Evolutionary conservation across 53 echinoderm and acorn worm species (phyloP), one percentile per base, ranked within the genome.

Genomic region (Pentamera pediparva): DNA sequence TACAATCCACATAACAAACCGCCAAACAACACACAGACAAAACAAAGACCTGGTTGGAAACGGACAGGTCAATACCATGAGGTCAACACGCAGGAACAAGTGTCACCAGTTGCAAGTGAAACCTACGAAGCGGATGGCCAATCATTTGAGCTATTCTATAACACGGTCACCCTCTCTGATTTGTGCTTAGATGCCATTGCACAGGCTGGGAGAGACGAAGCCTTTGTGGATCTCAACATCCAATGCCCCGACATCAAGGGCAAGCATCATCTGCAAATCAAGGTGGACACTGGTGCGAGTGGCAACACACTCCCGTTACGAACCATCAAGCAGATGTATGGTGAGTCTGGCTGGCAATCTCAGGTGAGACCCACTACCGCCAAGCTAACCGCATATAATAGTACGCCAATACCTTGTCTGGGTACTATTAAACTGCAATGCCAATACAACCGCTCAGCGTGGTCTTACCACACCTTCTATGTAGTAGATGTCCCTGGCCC

Each of bases 401-500:
- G 56, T 8, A 77, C 86, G 15, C 19, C 11, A 1, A 77, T 82
- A 4, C 69, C 51, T 18, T 81, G 86, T 50, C 25, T 70, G 47
- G 82, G 82, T 32, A 6, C 40, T 0, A 61, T 86, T n/a, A 43
- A 35, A 31, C 29, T 87, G n/a, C 26, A 17, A 20, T 87, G 83
- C 58, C 58, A 47, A 37, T 83, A 78, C 32, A 27, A 35, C 5
- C 32, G 65, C 6, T 69, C 69, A 13, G 35, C 56, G 29, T 82
- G 86, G 85, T 25, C 34, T 39, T 20, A 78, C 0, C 75, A 81
- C 17, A 41, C 5, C 18, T 89, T 82, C 36, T 85, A 67, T 52
- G 78, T 85, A 35, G 81, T 81, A 37, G 69, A 81, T 47, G 84
- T 86, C 17, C 77, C 81, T 18, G 82, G 87, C 6, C 87, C 82